Conservation (phyloP, 2,797 vertebrate genomes). For the Cuculus canorus region DNA sequence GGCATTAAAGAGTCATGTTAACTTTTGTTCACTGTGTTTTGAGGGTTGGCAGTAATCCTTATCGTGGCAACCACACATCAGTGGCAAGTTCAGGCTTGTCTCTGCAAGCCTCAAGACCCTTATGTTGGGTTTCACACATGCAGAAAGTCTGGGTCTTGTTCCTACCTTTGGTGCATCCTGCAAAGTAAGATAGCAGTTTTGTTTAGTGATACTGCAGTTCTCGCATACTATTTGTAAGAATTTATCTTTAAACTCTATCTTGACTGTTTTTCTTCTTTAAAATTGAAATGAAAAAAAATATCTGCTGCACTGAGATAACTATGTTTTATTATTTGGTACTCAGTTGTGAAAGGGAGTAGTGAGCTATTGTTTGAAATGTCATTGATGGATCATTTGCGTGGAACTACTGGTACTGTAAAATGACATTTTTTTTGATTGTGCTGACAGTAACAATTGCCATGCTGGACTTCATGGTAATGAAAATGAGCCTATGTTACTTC, state of each 20-base stretch:
- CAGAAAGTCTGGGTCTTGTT: neutral
- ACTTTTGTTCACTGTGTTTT: neutral
- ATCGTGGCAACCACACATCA: slow-evolving; percentile 59
- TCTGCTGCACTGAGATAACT: neutral
- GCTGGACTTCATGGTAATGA: neutral
- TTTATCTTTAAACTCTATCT: neutral
- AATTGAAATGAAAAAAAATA: neutral
- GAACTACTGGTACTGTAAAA: neutral
- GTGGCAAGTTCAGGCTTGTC: slow-evolving; percentile 77
- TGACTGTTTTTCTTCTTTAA: neutral
- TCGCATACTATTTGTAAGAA: neutral
- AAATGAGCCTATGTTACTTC: neutral
- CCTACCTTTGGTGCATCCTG: neutral
- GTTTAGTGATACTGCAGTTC: neutral
- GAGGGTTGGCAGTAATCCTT: slow-evolving; percentile 9
- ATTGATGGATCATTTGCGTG: neutral
- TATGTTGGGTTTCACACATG: neutral
- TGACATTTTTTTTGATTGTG: neutral
- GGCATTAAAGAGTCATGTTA: neutral
- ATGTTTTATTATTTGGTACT: neutral
- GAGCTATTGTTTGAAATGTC: neutral
- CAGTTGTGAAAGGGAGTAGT: neutral
- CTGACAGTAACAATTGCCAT: neutral
- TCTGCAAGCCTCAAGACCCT: neutral
- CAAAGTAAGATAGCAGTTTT: neutral